A percentile compares a stretch with the other conserved stretches of the same genome.
Conservation (phyloP, 2,113 vertebrate genomes). For the Piprites chloris region DNA sequence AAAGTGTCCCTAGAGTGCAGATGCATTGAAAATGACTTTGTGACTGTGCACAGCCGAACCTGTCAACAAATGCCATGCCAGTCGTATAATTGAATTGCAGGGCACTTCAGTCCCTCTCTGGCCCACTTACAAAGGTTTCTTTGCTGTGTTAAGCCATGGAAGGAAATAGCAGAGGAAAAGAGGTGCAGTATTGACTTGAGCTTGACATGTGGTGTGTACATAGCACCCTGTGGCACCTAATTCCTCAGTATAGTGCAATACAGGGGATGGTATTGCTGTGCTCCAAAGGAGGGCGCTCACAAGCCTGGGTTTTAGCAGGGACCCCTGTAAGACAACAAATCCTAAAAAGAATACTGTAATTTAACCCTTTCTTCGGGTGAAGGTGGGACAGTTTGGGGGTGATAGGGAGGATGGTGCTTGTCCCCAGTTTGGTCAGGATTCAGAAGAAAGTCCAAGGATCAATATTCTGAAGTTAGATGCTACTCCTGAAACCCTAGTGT, state of each 20-base stretch:
- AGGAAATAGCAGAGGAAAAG: neutral
- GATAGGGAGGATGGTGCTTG: neutral
- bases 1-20: neutral
- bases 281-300: neutral
- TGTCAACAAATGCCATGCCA: neutral
- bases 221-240: neutral
- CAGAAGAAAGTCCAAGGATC: neutral
- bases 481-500: neutral
- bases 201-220: neutral
- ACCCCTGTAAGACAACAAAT: neutral
- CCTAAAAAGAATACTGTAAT: neutral
- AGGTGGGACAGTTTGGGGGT: too few relatives aligned
- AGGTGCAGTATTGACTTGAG: too few relatives aligned
- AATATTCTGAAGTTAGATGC: neutral
- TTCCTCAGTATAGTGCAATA: accelerated
- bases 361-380: neutral
- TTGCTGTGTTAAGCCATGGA: neutral
- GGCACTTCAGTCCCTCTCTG: neutral
- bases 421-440: neutral
- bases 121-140: neutral
- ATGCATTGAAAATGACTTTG: neutral
- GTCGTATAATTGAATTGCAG: neutral
- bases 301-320: neutral
- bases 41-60: neutral
- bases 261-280: neutral